Percentiles rank a stretch among this genome's conserved stretches.
Conservation (phyloP, 1,140 invertebrate genomes). For the Watersipora subatra region DNA sequence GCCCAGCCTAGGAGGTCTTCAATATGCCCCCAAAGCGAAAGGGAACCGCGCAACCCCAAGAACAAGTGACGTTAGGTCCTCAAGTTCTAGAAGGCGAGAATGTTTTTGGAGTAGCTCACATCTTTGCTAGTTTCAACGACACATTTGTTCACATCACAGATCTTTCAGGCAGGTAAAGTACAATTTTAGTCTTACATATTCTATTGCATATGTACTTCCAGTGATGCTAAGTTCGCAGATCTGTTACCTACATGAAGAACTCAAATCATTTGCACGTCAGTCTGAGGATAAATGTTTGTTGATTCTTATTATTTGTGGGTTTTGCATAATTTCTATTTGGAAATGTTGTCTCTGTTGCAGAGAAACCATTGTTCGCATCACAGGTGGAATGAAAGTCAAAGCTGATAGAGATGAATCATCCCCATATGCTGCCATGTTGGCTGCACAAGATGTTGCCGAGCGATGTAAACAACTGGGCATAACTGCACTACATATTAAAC, state of each 20-base stretch:
- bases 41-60: conserved; percentile 81
- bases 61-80: conserved; percentile 87
- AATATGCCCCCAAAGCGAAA: conserved; percentile 69
- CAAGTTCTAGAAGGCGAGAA: conserved; percentile 92
- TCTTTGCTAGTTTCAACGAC: conserved; percentile 98
- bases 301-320: neutral
- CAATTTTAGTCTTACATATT: neutral
- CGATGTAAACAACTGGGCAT: conserved; percentile 92
- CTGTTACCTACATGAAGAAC: neutral
- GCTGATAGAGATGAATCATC: conserved; percentile 99
- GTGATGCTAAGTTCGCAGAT: neutral
- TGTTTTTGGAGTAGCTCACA: conserved; percentile 97
- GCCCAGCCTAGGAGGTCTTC: no score
- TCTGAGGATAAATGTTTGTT: no score
- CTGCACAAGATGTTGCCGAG: conserved; percentile 98
- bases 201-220: neutral
- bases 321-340: no score
- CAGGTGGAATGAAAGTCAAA: conserved; percentile 99
- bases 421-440: conserved; percentile 99
- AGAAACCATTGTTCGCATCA: conserved; percentile 95
- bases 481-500: conserved; percentile 92
- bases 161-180: conserved; percentile 70
- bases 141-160: conserved; percentile 99
- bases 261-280: no score
- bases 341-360: no score